phyloP scores from a whole-genome alignment of 2,113 vertebrate genomes.

The Platysteira castanea region DNA sequence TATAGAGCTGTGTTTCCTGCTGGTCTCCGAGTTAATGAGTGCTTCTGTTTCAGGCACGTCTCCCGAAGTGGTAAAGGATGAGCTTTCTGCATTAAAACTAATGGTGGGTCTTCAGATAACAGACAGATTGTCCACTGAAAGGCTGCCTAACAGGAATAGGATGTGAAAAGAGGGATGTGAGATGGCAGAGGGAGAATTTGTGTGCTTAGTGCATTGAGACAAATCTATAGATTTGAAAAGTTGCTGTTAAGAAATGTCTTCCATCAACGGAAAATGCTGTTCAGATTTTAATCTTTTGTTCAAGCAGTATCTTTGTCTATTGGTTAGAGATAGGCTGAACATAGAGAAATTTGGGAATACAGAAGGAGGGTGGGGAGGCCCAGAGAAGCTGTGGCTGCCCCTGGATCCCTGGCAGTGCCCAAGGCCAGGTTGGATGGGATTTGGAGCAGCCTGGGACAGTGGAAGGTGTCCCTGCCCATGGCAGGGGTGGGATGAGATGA shows the following conservation, averaged over 20 bases:
- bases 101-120: neutral
- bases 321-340: neutral
- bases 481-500: accelerated
- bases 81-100: neutral
- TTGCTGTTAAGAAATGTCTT: neutral
- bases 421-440: accelerated
- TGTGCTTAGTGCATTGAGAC: neutral
- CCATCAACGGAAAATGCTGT: neutral
- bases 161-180: neutral
- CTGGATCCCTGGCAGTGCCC: neutral
- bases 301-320: neutral
- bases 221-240: accelerated
- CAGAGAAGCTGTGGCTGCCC: neutral
- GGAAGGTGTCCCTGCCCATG: neutral
- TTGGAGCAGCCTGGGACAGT: accelerated
- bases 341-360: neutral
- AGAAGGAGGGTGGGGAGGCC: neutral
- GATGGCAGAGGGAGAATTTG: neutral
- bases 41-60: neutral
- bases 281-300: neutral
- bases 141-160: neutral
- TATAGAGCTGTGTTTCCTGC: neutral
- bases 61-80: neutral
- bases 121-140: neutral
- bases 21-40: neutral